phyloP scores from a whole-genome alignment of 1,140 invertebrate species.

The Melanaphis sacchari region DNA sequence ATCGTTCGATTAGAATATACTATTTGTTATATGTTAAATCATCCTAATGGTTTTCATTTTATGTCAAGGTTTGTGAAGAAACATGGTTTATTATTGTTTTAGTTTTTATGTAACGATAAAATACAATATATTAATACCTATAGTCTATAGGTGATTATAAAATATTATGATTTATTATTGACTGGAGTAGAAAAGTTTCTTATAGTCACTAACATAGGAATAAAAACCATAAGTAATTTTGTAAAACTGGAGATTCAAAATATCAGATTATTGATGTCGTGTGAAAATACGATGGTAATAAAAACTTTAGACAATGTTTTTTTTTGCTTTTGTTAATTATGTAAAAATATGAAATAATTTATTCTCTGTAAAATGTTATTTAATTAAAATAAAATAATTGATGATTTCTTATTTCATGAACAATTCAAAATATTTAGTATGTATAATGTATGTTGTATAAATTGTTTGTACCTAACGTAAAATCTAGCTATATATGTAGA shows the following conservation, averaged over 20 bases:
- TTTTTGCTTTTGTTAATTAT: not conserved
- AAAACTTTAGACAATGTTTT: not conserved
- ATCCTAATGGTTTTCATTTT: constrained; percentile 25
- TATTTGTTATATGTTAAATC: not conserved
- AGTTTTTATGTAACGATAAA: not conserved
- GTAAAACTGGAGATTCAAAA: not conserved
- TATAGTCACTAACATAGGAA: not conserved
- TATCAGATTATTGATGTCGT: not conserved
- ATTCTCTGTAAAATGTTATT: not conserved
- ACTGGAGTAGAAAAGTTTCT: not conserved
- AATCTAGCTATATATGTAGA: too few species aligned
- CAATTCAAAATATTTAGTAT: not conserved
- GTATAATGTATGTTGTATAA: too few species aligned
- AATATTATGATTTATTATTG: not conserved
- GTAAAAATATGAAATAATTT: not conserved
- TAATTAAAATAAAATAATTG: not conserved
- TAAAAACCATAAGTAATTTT: not conserved
- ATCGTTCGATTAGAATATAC: not conserved
- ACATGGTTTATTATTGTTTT: not conserved
- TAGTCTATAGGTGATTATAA: not conserved
- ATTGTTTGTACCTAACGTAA: not conserved
- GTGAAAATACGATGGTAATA: not conserved
- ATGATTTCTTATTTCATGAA: not conserved
- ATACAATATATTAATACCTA: not conserved
- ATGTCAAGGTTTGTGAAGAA: constrained; percentile 46